Base-by-base conservation (phyloP, 2,888 invertebrate genomes). In the Gymnosoma rotundatum region DNA sequence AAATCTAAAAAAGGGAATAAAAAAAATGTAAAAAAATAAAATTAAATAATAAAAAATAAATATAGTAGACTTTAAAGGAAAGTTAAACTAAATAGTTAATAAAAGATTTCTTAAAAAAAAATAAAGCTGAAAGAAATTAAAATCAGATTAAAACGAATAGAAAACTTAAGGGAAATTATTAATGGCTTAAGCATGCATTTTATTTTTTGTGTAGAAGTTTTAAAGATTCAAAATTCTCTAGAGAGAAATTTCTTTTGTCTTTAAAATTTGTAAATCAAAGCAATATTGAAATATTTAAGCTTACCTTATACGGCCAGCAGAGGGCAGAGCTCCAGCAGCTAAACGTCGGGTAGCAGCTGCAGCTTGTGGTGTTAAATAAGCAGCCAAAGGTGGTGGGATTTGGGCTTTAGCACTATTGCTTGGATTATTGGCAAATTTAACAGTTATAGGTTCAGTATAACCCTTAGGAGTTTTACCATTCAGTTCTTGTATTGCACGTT, bases 371-470 rank as follows among this genome's bases (percentile, higher is more conserved):
- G 97, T 95, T 91, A 97, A 93, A 92, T 97, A 97, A 84, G 97
- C 97, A 70, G 97, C 96, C 90, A 97, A 94, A 87, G 96, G 96
- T 89, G 96, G 95, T 93, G 96, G 93, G 86, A 91, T 90, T 87
- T 91, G 91, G 89, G 96, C 95, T 93, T 96, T 96, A 93, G 96
- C 96, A 93, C 96, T 96, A 94, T 95, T 96, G 94, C 96, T 96
- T 85, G 98, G 98, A 92, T 97, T 97, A 93, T 98, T 98, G 88
- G 98, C 98, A 93, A 98, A 98, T 93, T 98, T 98, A 89, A 98
- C 98, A 87, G 97, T 97, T 91, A 98, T 97, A 83, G 97, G 97
- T 92, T 98, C 98, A 87, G 96, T 94, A 76, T 96, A 96, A 85
- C 97, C 97, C 90, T 97, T 96, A 42, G 98, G 98, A 91, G 97